These are phyloP conservation scores for Epistrophe grossulariae DNA, from an alignment of 2,888 invertebrate genomes.

Conservation along the genomic window DNA sequence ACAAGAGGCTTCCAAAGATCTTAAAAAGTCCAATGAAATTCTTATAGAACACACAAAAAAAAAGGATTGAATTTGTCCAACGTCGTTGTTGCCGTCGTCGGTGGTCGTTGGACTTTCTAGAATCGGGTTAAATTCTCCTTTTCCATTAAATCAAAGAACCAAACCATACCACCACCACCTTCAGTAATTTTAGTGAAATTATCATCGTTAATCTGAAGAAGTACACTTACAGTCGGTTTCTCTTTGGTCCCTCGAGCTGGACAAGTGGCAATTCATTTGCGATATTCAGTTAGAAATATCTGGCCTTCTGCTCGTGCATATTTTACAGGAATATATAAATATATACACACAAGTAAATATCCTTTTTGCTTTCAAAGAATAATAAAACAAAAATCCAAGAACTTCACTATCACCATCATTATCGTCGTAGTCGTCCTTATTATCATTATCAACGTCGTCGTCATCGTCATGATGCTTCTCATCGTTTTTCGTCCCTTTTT, in stretches of 20 bases:
- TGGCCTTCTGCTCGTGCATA: neutral
- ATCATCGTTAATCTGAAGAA: slow-evolving; percentile 52
- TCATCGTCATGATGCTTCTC: slow-evolving; percentile 4
- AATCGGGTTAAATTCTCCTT: neutral
- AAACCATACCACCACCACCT: neutral
- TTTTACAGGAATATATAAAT: slow-evolving; percentile 38
- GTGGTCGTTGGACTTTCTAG: slow-evolving; percentile 17
- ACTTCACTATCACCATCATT: slow-evolving; percentile 24
- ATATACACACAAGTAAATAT: slow-evolving; percentile 36
- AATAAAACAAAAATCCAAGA: slow-evolving; percentile 12
- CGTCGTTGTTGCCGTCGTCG: slow-evolving; percentile 9
- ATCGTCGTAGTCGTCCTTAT: slow-evolving; percentile 16
- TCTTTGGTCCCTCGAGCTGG: slow-evolving; percentile 22
- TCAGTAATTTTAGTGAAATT: slow-evolving; percentile 35
- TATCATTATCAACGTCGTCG: slow-evolving; percentile 57
- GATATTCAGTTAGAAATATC: slow-evolving; percentile 49
- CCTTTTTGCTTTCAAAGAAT: slow-evolving; percentile 33
- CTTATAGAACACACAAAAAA: neutral
- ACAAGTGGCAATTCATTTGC: slow-evolving; percentile 71
- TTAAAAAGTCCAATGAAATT: slow-evolving; percentile 42
- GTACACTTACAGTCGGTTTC: neutral
- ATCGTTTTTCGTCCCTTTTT: slow-evolving; percentile 1
- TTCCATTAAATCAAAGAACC: neutral
- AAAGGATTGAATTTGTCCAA: slow-evolving; percentile 38
- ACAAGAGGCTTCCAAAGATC: slow-evolving; percentile 23